Evolutionary conservation across 2,888 invertebrate genomes (phyloP).

Genomic region (Ophion slaviceki): DNA sequence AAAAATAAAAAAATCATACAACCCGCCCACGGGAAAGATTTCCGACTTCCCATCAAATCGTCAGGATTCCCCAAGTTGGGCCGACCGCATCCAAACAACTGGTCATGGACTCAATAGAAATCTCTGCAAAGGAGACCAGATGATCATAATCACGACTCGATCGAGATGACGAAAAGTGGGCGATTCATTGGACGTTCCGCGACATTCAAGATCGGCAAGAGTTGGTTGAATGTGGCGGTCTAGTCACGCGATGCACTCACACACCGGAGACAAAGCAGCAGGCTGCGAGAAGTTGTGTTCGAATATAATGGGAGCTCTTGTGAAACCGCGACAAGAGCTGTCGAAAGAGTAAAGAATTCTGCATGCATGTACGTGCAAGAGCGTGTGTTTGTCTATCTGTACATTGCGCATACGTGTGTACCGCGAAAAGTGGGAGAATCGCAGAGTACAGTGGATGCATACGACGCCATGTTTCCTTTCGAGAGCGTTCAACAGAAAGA

Average conservation of each 20-base stretch:
- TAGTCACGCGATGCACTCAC: conserved; percentile 45
- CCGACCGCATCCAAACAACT: background rate
- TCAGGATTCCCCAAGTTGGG: background rate
- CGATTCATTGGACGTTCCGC: conserved; percentile 1
- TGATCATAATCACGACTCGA: conserved; percentile 9
- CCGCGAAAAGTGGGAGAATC: conserved; percentile 31
- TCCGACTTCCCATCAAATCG: no score
- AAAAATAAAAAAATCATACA: no score
- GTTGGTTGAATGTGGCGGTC: background rate
- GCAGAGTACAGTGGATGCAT: conserved; percentile 26
- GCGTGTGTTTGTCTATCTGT: no score
- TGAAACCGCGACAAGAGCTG: conserved; percentile 55
- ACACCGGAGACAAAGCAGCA: conserved; percentile 39
- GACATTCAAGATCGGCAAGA: conserved; percentile 16
- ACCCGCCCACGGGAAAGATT: background rate
- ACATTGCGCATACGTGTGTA: background rate
- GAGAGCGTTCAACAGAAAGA: conserved; percentile 39
- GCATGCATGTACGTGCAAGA: background rate
- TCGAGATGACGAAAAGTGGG: conserved; percentile 16
- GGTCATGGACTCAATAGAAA: background rate
- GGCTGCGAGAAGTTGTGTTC: conserved; percentile 25
- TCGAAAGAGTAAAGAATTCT: conserved; percentile 48
- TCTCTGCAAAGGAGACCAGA: conserved; percentile 1
- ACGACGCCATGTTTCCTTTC: conserved; percentile 61
- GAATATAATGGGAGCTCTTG: conserved; percentile 57